A percentile compares a stretch with the other conserved stretches of the same genome.
phyloP scores from a whole-genome alignment of 2,113 vertebrate genomes.

The Ctenodactylus gundi region DNA sequence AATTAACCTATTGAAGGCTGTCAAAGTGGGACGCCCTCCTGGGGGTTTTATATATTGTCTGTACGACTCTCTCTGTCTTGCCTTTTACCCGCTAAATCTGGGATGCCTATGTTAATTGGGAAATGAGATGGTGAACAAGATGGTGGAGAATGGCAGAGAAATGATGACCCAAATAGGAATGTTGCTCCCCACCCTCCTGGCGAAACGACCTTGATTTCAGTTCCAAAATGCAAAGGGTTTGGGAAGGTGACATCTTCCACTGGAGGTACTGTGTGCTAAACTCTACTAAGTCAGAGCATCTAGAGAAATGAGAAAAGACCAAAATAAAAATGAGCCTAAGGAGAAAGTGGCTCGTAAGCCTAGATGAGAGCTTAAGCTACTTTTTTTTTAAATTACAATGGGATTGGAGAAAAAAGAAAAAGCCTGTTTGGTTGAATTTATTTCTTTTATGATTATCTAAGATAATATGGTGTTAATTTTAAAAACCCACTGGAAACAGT shows the following conservation, averaged over 20 bases:
- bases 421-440: background rate
- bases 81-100: slow-evolving; percentile 24
- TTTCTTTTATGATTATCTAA: background rate
- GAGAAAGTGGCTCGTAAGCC: background rate
- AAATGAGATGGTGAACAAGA: background rate
- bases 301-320: background rate
- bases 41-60: slow-evolving; percentile 77
- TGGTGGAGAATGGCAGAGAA: background rate
- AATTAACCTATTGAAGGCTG: slow-evolving; percentile 82
- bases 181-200: background rate
- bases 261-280: background rate
- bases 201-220: background rate
- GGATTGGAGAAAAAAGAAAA: background rate
- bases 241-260: background rate
- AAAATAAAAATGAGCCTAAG: background rate
- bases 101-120: slow-evolving; percentile 53
- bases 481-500: background rate
- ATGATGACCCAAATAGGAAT: background rate
- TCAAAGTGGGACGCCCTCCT: slow-evolving; percentile 67
- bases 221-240: background rate
- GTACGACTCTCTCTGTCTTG: background rate
- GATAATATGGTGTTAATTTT: background rate
- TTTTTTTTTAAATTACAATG: too few species aligned
- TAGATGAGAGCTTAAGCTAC: background rate
- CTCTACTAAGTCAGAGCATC: background rate